Evolutionary conservation across 2,888 invertebrate species (phyloP), one percentile per base, ranked within the genome.

Genomic region (Oxyscelio sp.): DNA sequence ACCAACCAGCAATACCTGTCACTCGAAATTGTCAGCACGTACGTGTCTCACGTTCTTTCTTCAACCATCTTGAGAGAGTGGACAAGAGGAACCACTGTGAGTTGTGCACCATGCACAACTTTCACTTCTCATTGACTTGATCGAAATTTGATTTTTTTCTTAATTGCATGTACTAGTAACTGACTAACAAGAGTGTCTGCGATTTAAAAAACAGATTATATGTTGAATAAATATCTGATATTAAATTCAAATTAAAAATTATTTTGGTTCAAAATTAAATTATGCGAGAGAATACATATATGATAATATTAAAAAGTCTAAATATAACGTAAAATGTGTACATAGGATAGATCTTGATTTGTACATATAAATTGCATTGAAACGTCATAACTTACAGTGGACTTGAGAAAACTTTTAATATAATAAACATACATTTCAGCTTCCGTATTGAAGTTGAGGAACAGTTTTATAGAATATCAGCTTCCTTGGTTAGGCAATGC

Each of bases 11-110:
- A 88, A 89, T 90, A 88, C 88, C 87, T 87, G 68, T 87, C 87
- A 83, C 71, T 84, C 65, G 80, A 88, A 89, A 88, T 84, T 80
- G 84, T 84, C 71, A 83, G 83, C 79, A 73, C 70, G 68, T 80
- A 80, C 74, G 40, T 78, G 59, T 78, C 65, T 83, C 66, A 38
- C 79, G 79, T 68, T 83, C 70, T 79, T 79, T 89, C 86, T 86
- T 90, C 90, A 83, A 88, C 91, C 89, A 89, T 90, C 88, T 80
- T 70, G 70, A 78, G 86, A 85, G 89, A 90, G 90, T 88, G 89
- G 90, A 90, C 90, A 87, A 43, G 73, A 83, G 85, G 83, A 79
- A 83, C 83, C 75, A 80, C 73, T 63, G 83, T 85, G 68, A 74
- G 84, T 84, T 83, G 81, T 65, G 85, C 80, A 86, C 74, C 73